phyloP scores from a whole-genome alignment of 2,888 invertebrate species.

The Biston betularia region DNA sequence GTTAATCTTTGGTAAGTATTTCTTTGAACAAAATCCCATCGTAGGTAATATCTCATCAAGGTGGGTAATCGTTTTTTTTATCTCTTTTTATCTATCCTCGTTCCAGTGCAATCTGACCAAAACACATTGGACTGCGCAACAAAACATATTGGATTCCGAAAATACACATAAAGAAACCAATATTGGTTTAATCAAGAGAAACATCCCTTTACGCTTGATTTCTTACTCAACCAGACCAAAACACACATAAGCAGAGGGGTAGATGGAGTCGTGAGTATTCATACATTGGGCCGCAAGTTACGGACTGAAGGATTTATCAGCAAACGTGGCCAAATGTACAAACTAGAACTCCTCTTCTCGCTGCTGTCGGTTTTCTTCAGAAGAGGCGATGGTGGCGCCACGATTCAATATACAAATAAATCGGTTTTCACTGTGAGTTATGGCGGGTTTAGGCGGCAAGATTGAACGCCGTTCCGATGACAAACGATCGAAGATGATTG shows the following conservation, averaged over 20 bases:
- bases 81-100: no score
- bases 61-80: no score
- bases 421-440: constrained; percentile 18
- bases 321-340: background rate
- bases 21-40: no score
- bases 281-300: constrained; percentile 15
- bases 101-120: background rate
- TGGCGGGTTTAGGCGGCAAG: constrained; percentile 30
- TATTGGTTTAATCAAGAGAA: constrained; percentile 15
- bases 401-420: background rate
- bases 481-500: constrained; percentile 39
- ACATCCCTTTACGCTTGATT: constrained; percentile 18
- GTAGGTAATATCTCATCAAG: no score
- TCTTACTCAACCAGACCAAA: constrained; percentile 13
- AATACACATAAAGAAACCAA: constrained; percentile 3
- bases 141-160: background rate
- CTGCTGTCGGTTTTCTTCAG: background rate
- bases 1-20: no score
- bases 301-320: background rate
- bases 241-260: constrained; percentile 3
- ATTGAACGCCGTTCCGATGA: constrained; percentile 34
- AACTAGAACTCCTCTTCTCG: background rate
- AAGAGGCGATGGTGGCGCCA: constrained; percentile 1
- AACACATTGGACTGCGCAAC: background rate
- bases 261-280: constrained; percentile 22